A percentile compares a stretch with the other conserved stretches of the same genome.
These are phyloP conservation scores for Ostrea denselamellosa DNA, from an alignment of 1,140 invertebrate genomes.

Conservation along the genomic window DNA sequence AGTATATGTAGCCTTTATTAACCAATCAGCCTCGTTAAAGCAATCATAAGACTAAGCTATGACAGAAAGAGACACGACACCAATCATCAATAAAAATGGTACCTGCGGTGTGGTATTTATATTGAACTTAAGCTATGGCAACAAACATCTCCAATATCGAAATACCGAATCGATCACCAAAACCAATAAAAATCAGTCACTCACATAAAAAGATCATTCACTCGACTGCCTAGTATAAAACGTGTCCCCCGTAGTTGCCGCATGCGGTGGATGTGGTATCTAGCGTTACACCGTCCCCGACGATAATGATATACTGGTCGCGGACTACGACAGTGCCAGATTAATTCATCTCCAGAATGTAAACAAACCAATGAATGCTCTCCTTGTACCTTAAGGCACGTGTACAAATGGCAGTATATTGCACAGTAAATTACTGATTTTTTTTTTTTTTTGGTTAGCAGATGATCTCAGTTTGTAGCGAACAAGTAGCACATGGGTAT, in stretches of 20 bases:
- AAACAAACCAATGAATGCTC: not conserved
- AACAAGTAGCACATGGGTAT: no score
- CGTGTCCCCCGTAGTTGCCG: not conserved
- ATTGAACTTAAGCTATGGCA: not conserved
- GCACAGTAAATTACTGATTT: no score
- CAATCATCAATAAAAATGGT: no score
- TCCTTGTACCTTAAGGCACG: not conserved
- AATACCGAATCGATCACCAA: constrained; percentile 16
- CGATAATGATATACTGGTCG: constrained; percentile 32
- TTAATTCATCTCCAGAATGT: not conserved
- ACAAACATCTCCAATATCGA: not conserved
- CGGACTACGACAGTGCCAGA: not conserved
- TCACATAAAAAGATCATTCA: not conserved
- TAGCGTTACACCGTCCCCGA: not conserved
- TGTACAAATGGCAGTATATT: not conserved
- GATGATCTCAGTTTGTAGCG: no score
- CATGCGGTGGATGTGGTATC: constrained; percentile 9
- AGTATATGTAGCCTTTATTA: no score
- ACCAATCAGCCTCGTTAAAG: no score
- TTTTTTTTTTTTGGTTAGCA: no score
- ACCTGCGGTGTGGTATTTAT: not conserved
- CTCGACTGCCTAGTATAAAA: not conserved
- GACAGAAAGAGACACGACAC: no score
- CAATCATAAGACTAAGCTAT: no score
- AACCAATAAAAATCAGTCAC: not conserved